Conservation (phyloP, 2,113 vertebrate genomes). For the Nasalis larvatus region DNA sequence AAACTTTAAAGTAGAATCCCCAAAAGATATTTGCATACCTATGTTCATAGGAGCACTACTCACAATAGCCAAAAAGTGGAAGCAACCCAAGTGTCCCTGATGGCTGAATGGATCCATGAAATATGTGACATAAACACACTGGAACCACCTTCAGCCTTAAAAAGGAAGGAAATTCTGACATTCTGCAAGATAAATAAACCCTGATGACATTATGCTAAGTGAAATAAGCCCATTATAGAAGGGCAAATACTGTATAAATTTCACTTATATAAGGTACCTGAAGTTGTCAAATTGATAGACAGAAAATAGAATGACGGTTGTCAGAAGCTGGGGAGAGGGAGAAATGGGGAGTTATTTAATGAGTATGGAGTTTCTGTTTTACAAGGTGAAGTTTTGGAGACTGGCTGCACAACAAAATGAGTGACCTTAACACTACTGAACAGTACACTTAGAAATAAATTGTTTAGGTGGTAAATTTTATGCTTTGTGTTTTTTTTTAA, state of each 20-base stretch:
- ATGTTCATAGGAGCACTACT: neutral
- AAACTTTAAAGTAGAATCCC: neutral
- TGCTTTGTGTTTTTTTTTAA: neutral
- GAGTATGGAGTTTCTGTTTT: neutral
- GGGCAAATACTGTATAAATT: neutral
- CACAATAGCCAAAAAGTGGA: rapidly evolving
- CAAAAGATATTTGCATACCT: neutral
- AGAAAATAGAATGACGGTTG: neutral
- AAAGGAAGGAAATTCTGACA: neutral
- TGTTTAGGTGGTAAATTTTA: neutral
- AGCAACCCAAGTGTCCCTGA: neutral
- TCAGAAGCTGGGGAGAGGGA: neutral
- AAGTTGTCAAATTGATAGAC: neutral
- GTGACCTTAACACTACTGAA: neutral
- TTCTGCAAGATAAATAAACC: neutral
- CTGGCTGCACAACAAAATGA: neutral
- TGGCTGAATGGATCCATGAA: neutral
- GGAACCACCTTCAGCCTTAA: neutral
- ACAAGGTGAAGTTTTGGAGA: neutral
- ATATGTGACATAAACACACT: neutral
- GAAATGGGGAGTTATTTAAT: neutral
- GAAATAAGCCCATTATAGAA: neutral
- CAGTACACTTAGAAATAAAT: neutral
- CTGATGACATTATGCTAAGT: neutral
- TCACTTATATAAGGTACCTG: neutral